Evolutionary conservation across 1,140 invertebrate genomes (phyloP), one percentile per base, ranked within the genome.

Genomic region (Eumaeus atala): DNA sequence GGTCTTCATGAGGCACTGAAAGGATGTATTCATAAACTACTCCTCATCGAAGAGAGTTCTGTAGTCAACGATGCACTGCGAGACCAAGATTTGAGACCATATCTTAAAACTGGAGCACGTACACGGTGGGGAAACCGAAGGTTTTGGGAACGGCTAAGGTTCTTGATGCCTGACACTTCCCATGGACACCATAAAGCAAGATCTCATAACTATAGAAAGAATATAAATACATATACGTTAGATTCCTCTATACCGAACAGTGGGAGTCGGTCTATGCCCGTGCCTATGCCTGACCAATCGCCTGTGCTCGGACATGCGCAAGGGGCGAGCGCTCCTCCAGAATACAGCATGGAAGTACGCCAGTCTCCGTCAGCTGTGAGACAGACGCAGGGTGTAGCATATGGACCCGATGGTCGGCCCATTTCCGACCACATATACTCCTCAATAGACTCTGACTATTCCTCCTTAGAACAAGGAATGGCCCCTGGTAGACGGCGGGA

Each of bases 61-160:
- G 90, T 94, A 7, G 86, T 92, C 8, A 89, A 91, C 17, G 94
- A 96, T 67, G 92, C 94, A 12, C 93, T 96, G 72, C 89, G 95
- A 37, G 96, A 97, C 70, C 93, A 93, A 3, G 96, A 98, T 76
- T 87, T 98, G 34, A 90, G 95, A 65, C 92, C 95, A 0, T 98
- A 97, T 72, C 87, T 98, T 8, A 95, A 96, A 73, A 95, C 95
- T 6, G 92, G 92, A 64, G 92, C 92, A 7, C 90, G 93, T 40
- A 85, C 98, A n/a, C 90, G 92, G 61, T 97, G 95, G 94, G 94
- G 94, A 60, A 95, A 97, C 72, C 95, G 94, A 66, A 90, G 93
- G 70, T 98, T 98, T 86, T 97, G 96, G 95, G 95, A 97, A 76
- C 92, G 96, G 69, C 87, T 98, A 35, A 91, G 93, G 59, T 97